Base-by-base conservation (phyloP, 2,888 invertebrate species). In the Oligia strigilis region DNA sequence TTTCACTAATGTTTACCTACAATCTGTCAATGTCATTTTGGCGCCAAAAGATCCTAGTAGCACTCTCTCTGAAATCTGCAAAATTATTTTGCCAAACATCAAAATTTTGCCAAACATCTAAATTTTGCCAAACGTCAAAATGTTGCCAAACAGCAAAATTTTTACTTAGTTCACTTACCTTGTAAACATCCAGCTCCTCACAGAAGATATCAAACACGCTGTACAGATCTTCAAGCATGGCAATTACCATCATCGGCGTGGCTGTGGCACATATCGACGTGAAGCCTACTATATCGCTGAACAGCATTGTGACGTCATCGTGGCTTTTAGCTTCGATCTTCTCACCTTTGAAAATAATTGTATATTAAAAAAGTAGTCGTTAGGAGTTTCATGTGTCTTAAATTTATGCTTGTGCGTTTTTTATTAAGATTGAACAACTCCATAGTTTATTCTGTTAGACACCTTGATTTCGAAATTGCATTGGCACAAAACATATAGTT, bases 241-340 rank as follows among this genome's bases (percentile, higher is more conserved):
- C 99, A 91, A 99, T 99, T 70, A 99, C 99, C 98, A 99, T 99
- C 98, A 99, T 98, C 0, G 99, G 99, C 0, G 99, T 99, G 40
- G 99, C 99, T 0, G 99, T 98, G 0, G 99, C 99, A 92, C 99
- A 99, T 92, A 99, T 99, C 60, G 99, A 99, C 0, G 99, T 99
- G 95, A 99, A 99, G 40, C 99, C 99, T 0, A 99, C 99, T 77
- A 99, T 99, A 92, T 99, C 99, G 91, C 99, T 99, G 96, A 99
- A 99, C 71, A 99, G 97, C 98, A 99, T 99, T 2, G 99, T 99
- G 75, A 99, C 99, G 94, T 99, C 98, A 88, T 99, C 98, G 94
- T 99, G 99, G 70, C 98, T 99, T 95, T 99, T 98, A 0, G 99
- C 99, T 95, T 99, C 99, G 78, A 99, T 99, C 76, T 98, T 98